Evolutionary conservation across 2,888 invertebrate species (phyloP).

Genomic region (Maniola hyperantus): DNA sequence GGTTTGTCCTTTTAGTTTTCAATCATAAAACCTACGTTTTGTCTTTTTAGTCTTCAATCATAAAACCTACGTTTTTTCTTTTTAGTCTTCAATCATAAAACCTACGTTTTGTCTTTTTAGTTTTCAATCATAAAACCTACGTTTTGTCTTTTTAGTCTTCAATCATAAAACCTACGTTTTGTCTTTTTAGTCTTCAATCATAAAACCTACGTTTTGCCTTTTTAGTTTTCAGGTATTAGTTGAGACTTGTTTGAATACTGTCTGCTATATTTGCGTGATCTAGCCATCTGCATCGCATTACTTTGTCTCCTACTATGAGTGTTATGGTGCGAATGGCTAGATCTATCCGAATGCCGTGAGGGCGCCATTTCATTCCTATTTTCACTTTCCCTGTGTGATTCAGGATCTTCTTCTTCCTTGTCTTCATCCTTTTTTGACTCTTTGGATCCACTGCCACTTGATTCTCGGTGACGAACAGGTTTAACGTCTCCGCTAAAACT

Average conservation of each 20-base stretch:
- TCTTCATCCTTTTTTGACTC: slow-evolving; percentile 56
- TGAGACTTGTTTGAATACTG: slow-evolving; percentile 34
- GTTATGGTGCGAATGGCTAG: slow-evolving; percentile 66
- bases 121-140: neutral
- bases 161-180: too few relatives aligned
- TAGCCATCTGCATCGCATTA: slow-evolving; percentile 70
- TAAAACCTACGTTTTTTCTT: neutral
- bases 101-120: neutral
- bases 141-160: too few relatives aligned
- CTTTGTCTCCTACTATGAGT: slow-evolving; percentile 71
- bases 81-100: slow-evolving; percentile 2
- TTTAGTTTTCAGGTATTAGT: neutral
- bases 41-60: too few relatives aligned
- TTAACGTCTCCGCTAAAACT: slow-evolving; percentile 88
- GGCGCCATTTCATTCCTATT: slow-evolving; percentile 53
- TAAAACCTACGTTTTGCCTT: neutral
- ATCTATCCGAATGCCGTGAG: slow-evolving; percentile 64
- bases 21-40: too few relatives aligned
- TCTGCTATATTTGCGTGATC: slow-evolving; percentile 64
- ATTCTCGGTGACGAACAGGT: slow-evolving; percentile 82
- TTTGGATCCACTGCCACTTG: slow-evolving; percentile 60
- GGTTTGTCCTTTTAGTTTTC: too few relatives aligned
- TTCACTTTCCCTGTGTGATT: slow-evolving; percentile 50
- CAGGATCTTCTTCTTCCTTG: slow-evolving; percentile 48
- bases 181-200: too few relatives aligned